Percentiles rank a stretch among this genome's conserved stretches.
Conservation (phyloP, 30 jellyfish, hydroid and myxozoan species). For the Aurelia sp. region DNA sequence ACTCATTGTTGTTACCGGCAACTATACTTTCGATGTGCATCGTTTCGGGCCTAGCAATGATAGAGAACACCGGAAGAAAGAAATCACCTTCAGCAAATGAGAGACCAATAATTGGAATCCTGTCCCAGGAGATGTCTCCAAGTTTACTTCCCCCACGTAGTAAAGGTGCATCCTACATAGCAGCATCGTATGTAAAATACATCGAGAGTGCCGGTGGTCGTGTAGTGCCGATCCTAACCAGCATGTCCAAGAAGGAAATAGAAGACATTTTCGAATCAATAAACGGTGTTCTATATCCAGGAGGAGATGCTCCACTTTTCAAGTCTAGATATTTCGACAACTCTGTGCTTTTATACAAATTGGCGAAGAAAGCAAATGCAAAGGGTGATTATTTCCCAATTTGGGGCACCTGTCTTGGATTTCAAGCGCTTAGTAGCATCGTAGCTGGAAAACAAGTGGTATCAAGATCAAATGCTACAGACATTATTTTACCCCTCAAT, state of each 20-base stretch:
- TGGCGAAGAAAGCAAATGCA: constrained; percentile 76
- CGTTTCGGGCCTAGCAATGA: too few relatives aligned
- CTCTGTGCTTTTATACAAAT: constrained; percentile 68
- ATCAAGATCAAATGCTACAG: constrained; percentile 55
- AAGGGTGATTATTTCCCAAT: constrained; percentile 93
- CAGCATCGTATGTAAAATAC: constrained; percentile 94
- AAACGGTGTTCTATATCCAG: constrained; percentile 94
- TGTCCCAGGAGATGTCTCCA: constrained; percentile 78
- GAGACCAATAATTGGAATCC: constrained; percentile 92
- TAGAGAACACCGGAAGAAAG: too few relatives aligned
- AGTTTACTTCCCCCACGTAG: constrained; percentile 43
- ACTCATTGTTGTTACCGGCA: too few relatives aligned
- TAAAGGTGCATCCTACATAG: constrained; percentile 71
- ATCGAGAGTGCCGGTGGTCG: constrained; percentile 96
- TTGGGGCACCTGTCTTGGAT: constrained; percentile 99
- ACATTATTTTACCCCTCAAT: constrained; percentile 67
- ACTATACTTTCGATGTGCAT: too few relatives aligned
- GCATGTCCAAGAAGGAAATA: constrained; percentile 61
- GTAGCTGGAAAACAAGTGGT: constrained; percentile 74
- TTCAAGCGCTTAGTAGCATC: constrained; percentile 76
- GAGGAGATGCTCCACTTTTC: constrained; percentile 86
- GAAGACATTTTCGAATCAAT: constrained; percentile 64
- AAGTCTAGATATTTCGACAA: constrained; percentile 68
- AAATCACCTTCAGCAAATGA: too few relatives aligned
- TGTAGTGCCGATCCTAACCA: constrained; percentile 91